Base-by-base conservation (phyloP, 2,797 vertebrate genomes). In the Melanotaenia nigrans region DNA sequence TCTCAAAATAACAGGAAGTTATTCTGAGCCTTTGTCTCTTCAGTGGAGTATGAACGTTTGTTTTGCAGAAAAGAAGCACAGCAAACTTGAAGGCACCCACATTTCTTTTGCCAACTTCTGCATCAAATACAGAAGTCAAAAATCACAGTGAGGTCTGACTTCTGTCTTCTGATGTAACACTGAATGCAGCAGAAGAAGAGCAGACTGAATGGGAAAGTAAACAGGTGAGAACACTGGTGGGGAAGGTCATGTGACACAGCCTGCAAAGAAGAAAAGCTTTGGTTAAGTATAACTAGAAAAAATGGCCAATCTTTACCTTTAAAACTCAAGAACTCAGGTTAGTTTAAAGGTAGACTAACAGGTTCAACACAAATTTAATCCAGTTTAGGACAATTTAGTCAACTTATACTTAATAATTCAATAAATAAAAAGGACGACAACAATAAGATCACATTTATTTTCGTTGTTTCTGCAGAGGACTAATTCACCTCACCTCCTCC, bases 401-500 rank as follows among this genome's bases (percentile, higher is more conserved):
- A n/a, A 3, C 22, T 24, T 12, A 51, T 51, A 49, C 45, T 22
- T 11, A 10, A 51, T 24, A 22, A 24, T 22, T n/a, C n/a, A 24
- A 22, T 22, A 24, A 51, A 51, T 12, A 1, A 10, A 3, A 49
- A 9, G 47, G 1, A 9, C 22, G 47, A n/a, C 2, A 11, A n/a
- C 20, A 49, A 22, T 3, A 49, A 51, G 18, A n/a, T 51, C n/a
- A 22, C 20, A n/a, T 6, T n/a, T 20, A 6, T 25, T 20, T 38
- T 65, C 20, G 5, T 2, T 25, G 25, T 40, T 65, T 18, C 54
- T 40, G n/a, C 40, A 65, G 49, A 32, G 47, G 9, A 60, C 55
- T 68, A 61, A 60, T 69, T 67, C 70, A 30, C 51, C 40, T 13
- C 28, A 30, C 28, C 28, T 30, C 28, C 28, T 42, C 13, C 40